Percentiles rank a stretch among this genome's conserved stretches.
These are phyloP conservation scores for Pheosia gnoma DNA, from an alignment of 2,888 invertebrate species.

Conservation along the genomic window DNA sequence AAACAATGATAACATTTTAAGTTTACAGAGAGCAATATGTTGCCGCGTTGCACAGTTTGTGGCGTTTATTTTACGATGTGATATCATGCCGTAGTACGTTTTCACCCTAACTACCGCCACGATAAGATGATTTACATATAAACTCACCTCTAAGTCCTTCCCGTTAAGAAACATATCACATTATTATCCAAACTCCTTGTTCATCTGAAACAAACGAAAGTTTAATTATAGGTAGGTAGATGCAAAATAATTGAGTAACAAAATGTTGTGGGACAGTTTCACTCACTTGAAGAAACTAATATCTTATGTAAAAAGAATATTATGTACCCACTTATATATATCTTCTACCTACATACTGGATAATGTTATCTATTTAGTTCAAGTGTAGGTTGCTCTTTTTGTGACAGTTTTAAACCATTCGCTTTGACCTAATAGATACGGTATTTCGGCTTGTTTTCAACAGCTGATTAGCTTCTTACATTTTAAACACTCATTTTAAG, in stretches of 20 bases:
- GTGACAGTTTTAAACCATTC: too few species aligned
- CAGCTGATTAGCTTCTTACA: too few species aligned
- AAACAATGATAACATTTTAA: too few species aligned
- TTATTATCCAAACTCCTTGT: conserved; percentile 59
- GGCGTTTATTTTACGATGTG: neutral
- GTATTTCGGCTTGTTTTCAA: too few species aligned
- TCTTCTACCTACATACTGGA: neutral
- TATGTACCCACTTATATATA: neutral
- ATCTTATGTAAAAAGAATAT: neutral
- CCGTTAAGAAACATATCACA: conserved; percentile 11
- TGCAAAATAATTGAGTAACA: neutral
- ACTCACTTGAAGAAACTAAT: neutral
- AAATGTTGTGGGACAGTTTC: neutral
- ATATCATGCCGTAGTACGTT: neutral
- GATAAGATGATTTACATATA: neutral
- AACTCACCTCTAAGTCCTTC: conserved; percentile 39
- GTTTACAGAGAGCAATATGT: neutral
- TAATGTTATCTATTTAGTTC: conserved; percentile 13
- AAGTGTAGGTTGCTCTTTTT: conserved; percentile 10
- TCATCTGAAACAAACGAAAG: conserved; percentile 59
- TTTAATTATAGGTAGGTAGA: neutral
- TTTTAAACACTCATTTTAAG: too few species aligned
- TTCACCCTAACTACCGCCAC: neutral
- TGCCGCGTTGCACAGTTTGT: neutral
- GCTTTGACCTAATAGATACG: too few species aligned